Conservation (phyloP, 2,797 vertebrate genomes). For the Esox lucius region DNA sequence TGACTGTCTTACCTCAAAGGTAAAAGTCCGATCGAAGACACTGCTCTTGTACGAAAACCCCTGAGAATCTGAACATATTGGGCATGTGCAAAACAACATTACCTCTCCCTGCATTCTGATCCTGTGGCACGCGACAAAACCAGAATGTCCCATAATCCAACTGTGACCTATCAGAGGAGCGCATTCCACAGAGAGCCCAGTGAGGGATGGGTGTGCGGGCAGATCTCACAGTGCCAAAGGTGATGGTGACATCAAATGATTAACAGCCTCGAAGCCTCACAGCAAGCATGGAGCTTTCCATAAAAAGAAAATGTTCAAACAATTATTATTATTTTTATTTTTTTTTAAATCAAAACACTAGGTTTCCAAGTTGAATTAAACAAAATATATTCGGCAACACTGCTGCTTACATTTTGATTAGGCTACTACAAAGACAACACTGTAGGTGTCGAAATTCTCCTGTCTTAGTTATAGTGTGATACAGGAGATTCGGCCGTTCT, state of each 20-base stretch:
- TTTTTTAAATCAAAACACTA: neutral
- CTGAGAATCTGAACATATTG: constrained; percentile 46
- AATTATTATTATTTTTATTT: too few species aligned
- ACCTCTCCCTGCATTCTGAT: constrained; percentile 27
- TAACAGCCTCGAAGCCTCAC: constrained; percentile 16
- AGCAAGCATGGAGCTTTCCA: neutral
- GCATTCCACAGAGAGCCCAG: constrained; percentile 10
- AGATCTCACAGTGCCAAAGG: constrained; percentile 35
- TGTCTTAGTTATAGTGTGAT: neutral
- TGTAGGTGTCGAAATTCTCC: constrained; percentile 3
- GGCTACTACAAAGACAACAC: neutral
- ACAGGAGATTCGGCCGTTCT: too few species aligned
- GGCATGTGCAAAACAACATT: constrained; percentile 40
- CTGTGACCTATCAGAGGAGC: constrained; percentile 56
- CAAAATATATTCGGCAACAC: neutral
- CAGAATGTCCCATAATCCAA: constrained; percentile 58
- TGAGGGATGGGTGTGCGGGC: constrained; percentile 25
- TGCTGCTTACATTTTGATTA: neutral
- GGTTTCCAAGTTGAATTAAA: neutral
- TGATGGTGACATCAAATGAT: constrained; percentile 43
- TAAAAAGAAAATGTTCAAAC: neutral
- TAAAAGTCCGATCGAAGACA: constrained; percentile 15
- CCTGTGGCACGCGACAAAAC: constrained; percentile 35
- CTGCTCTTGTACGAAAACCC: constrained; percentile 37
- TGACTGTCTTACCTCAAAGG: neutral